Evolutionary conservation across 2,113 vertebrate genomes (phyloP).

Genomic region (Bos javanicus): DNA sequence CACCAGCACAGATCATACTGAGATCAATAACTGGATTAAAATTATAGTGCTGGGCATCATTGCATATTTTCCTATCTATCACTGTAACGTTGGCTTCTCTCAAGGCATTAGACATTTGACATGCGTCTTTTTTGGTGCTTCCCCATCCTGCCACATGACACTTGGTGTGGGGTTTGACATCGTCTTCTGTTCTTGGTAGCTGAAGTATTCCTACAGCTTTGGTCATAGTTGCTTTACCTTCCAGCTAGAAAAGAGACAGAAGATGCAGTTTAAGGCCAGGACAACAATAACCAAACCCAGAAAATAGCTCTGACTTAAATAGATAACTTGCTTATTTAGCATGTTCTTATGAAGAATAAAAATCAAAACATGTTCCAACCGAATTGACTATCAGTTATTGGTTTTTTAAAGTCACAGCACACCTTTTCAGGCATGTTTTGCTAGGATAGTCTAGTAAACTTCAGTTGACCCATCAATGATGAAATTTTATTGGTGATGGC

Average conservation of each 20-base stretch:
- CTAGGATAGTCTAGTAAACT: neutral
- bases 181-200: constrained; percentile 41
- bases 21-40: neutral
- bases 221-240: constrained; percentile 37
- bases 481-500: neutral
- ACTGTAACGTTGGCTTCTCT: constrained; percentile 76
- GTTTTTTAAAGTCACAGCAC: neutral
- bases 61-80: constrained; percentile 60
- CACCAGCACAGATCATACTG: constrained; percentile 77
- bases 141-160: constrained; percentile 79
- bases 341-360: neutral
- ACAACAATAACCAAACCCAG: neutral
- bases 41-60: constrained; percentile 20
- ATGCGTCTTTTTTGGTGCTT: fast-evolving
- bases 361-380: neutral
- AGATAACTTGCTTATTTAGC: neutral
- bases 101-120: fast-evolving
- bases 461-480: neutral
- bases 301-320: neutral
- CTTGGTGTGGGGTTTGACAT: constrained; percentile 56
- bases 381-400: neutral
- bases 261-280: neutral
- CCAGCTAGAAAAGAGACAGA: constrained; percentile 61
- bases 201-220: constrained; percentile 38
- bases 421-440: neutral